Base-by-base conservation (phyloP, 2,888 invertebrate species). In the Nasonovia ribisnigri region DNA sequence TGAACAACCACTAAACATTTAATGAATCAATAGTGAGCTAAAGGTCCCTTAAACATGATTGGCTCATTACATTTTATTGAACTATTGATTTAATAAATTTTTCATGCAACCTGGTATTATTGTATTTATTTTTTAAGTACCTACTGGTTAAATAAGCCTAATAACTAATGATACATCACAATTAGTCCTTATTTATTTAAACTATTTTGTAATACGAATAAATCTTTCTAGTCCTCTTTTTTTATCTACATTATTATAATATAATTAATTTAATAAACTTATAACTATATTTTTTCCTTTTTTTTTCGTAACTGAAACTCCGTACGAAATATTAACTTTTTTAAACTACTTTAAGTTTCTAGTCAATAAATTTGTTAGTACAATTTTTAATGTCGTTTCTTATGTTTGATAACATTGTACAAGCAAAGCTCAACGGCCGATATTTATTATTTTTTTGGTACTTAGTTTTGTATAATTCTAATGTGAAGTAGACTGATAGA, bases 401-500 rank as follows among this genome's bases (percentile, higher is more conserved):
- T 42, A 88, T 86, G 42, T 89, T 84, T 51, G n/a, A 92, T 88
- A 42, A 88, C 84, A 84, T 84, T 93, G 26, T 93, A 89, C 54
- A 84, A 93, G 89, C 42, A 84, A 46, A 89, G 93, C 60, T 89
- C 93, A 89, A 89, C 43, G 57, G 84, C 88, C 6, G n/a, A 84
- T 84, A 77, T 26, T 42, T 86, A 54, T 91, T 88, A 88, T 88
- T 84, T 57, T 86, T 57, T 10, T 43, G n/a, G 43, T 89, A 89
- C 46, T 43, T 93, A 93, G 57, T 88, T 89, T 57, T 89, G 46
- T 67, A 92, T 87, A 88, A 57, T 84, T 92, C n/a, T 20, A 57
- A 84, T 84, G 89, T 93, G 89, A 89, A 89, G 93, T 93, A 93
- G 93, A 93, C 93, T 93, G 93, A 93, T 89, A 89, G 89, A 87